Conservation (phyloP, 2,797 vertebrate species). For the Dendrocincla fuliginosa region DNA sequence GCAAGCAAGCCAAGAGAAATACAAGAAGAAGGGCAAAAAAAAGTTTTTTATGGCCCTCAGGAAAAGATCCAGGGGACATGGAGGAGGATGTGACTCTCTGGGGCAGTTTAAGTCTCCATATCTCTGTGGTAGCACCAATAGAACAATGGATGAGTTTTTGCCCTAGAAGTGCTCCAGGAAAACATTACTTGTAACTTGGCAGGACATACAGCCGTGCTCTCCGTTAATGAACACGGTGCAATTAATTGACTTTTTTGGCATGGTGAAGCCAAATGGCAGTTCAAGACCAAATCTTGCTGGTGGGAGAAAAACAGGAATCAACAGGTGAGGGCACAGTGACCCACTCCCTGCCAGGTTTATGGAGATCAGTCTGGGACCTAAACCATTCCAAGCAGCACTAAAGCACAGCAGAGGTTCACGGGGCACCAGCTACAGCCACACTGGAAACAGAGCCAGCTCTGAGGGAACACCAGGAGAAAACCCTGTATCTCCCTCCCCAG, state of each 20-base stretch:
- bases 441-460: background rate
- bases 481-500: background rate
- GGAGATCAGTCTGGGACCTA: background rate
- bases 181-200: background rate
- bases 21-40: background rate
- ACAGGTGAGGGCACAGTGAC: background rate
- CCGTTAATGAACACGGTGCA: accelerated
- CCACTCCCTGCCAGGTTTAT: background rate
- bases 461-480: background rate
- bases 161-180: background rate
- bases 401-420: background rate
- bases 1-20: background rate
- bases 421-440: background rate
- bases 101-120: background rate
- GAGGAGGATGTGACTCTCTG: background rate
- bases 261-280: background rate
- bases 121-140: background rate
- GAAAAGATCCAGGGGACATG: background rate
- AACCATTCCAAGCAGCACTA: background rate
- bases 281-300: background rate
- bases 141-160: background rate
- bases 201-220: background rate
- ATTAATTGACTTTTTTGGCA: background rate
- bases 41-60: background rate
- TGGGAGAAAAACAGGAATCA: background rate